Conservation (phyloP, 2,888 invertebrate species). For the Plebejus anna region DNA sequence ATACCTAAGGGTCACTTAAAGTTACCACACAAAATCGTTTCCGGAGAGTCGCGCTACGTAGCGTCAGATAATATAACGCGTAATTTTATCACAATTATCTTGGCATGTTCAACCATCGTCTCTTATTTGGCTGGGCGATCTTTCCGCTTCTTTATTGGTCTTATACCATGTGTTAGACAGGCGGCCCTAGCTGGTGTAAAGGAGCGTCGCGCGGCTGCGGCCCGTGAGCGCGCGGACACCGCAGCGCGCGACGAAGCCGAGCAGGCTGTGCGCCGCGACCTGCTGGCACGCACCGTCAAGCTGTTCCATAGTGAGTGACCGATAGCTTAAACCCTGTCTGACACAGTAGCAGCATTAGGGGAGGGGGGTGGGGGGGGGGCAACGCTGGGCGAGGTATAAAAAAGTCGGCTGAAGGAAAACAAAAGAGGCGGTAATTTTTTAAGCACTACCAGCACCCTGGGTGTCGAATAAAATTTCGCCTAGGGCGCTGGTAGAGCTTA, state of each 20-base stretch:
- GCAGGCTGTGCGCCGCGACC: slow-evolving; percentile 58
- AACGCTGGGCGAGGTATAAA: too few species aligned
- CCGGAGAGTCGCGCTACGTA: too few species aligned
- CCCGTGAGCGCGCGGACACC: slow-evolving; percentile 53
- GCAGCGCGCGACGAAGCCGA: slow-evolving; percentile 59
- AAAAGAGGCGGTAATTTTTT: too few species aligned
- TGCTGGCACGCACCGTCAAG: slow-evolving; percentile 57
- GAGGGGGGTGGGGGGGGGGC: too few species aligned
- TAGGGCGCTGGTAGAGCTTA: too few species aligned
- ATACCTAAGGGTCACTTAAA: too few species aligned
- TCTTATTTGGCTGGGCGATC: neutral
- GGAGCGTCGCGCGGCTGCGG: slow-evolving; percentile 54
- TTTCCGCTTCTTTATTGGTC: neutral
- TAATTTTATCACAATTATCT: neutral
- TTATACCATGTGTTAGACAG: slow-evolving; percentile 51
- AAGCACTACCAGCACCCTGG: too few species aligned
- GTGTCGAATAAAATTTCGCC: too few species aligned
- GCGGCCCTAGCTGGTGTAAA: slow-evolving; percentile 65
- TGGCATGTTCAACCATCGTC: neutral
- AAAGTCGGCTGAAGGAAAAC: too few species aligned
- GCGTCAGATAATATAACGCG: too few species aligned
- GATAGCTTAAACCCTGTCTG: neutral
- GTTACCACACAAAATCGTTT: too few species aligned
- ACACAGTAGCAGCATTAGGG: too few species aligned
- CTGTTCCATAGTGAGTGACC: slow-evolving; percentile 58